Evolutionary conservation across 1,140 invertebrate genomes (phyloP), one percentile per base, ranked within the genome.

Genomic region (Neuroterus valhalla): DNA sequence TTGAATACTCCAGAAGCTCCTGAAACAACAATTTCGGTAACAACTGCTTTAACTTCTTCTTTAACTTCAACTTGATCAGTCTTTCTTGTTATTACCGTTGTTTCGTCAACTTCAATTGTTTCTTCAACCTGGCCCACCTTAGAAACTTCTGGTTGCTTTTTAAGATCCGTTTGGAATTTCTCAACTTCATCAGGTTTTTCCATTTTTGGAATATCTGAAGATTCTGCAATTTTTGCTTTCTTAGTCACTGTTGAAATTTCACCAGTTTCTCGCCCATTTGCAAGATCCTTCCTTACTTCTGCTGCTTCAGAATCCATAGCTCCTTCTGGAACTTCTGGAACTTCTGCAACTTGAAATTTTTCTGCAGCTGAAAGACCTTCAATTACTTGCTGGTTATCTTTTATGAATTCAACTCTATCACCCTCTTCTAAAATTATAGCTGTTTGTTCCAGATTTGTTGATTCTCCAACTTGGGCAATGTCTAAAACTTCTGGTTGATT

Each of bases 161-260:
- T 19, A 19, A 67, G n/a, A 8, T 67, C 31, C 48, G 19, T 45
- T 66, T 38, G 38, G 26, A 19, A 66, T 71, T 14, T 17, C 10
- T 21, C 14, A 26, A 44, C 50, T 66, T 71, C 42, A 21, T 62
- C 38, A 67, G 17, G 0, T 68, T 72, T 17, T 19, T 17, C 50
- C 48, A 62, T 71, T 45, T 71, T 21, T 31, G 44, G 14, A 50
- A 71, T 19, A 21, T 66, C 38, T 14, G 70, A 31, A 38, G 17
- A 15, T 23, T 52, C 15, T 19, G 44, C 23, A 44, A 66, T 43
- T 38, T 62, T 43, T 42, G 14, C 12, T 15, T 66, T 23, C 4
- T 66, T 6, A 31, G 19, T 62, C 2, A 26, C 19, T n/a, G 15
- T n/a, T 21, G 66, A 31, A 31, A 8, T 31, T 31, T 31, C 31